Evolutionary conservation across 2,797 vertebrate species (phyloP).

Genomic region (Glossophaga mutica): DNA sequence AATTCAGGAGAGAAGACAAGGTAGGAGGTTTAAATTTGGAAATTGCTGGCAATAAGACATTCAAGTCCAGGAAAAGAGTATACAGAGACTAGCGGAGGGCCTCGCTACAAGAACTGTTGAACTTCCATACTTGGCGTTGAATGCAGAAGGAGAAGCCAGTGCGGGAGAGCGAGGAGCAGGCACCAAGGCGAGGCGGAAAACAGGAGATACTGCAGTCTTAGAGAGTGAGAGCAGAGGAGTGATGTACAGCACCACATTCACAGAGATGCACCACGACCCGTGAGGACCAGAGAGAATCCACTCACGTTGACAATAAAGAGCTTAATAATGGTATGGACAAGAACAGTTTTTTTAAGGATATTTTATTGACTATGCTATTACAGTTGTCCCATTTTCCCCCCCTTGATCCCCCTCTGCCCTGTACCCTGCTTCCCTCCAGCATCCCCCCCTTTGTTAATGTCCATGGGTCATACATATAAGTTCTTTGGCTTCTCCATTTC

Average conservation of each 20-base stretch:
- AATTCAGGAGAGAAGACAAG: background rate
- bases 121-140: background rate
- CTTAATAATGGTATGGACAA: background rate
- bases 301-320: background rate
- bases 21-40: background rate
- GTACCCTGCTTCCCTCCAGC: too few relatives aligned
- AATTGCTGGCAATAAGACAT: background rate
- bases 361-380: too few relatives aligned
- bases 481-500: too few relatives aligned
- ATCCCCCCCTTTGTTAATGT: too few relatives aligned
- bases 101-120: background rate
- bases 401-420: too few relatives aligned
- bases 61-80: background rate
- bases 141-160: background rate
- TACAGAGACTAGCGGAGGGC: background rate
- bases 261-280: background rate
- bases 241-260: background rate
- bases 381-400: too few relatives aligned
- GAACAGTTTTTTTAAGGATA: too few relatives aligned
- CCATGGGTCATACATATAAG: too few relatives aligned
- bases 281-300: background rate
- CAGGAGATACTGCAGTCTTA: background rate
- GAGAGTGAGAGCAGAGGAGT: background rate
- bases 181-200: background rate
- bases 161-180: background rate